phyloP scores from a whole-genome alignment of 2,888 invertebrate genomes.

The Sesia bembeciformis region DNA sequence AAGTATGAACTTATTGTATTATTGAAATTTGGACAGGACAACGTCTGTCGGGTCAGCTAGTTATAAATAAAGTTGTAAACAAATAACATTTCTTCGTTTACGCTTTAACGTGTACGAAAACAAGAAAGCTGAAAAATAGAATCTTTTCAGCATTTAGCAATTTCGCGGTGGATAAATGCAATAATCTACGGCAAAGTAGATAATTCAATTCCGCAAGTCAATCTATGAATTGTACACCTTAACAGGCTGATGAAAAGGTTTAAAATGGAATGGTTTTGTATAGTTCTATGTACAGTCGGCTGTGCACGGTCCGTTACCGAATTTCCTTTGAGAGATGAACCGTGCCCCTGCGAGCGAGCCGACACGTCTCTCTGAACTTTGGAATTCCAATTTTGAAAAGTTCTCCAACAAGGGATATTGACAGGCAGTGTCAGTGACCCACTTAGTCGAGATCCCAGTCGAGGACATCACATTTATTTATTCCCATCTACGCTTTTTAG shows the following conservation, averaged over 20 bases:
- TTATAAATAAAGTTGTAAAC: too few species aligned
- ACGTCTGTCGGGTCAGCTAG: too few species aligned
- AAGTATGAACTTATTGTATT: too few species aligned
- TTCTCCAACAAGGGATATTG: slow-evolving; percentile 68
- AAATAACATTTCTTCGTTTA: too few species aligned
- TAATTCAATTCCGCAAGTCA: slow-evolving; percentile 64
- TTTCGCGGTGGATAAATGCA: slow-evolving; percentile 62
- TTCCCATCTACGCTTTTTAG: too few species aligned
- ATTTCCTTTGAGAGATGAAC: slow-evolving; percentile 70
- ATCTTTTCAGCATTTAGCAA: slow-evolving; percentile 42
- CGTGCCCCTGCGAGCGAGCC: slow-evolving; percentile 52
- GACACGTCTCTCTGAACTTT: slow-evolving; percentile 65
- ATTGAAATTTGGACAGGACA: too few species aligned
- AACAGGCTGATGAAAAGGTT: neutral
- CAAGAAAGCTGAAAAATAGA: neutral
- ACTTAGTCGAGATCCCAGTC: slow-evolving; percentile 18
- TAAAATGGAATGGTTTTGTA: neutral
- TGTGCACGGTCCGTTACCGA: slow-evolving; percentile 53
- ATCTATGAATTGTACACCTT: slow-evolving; percentile 16
- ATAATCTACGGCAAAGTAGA: slow-evolving; percentile 57
- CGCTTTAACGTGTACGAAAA: too few species aligned
- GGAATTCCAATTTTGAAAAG: slow-evolving; percentile 75
- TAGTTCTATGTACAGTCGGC: neutral
- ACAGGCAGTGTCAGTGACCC: slow-evolving; percentile 63
- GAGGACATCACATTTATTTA: neutral